Base-by-base conservation (phyloP, 2,888 invertebrate genomes). In the Steinernema scapterisci region DNA sequence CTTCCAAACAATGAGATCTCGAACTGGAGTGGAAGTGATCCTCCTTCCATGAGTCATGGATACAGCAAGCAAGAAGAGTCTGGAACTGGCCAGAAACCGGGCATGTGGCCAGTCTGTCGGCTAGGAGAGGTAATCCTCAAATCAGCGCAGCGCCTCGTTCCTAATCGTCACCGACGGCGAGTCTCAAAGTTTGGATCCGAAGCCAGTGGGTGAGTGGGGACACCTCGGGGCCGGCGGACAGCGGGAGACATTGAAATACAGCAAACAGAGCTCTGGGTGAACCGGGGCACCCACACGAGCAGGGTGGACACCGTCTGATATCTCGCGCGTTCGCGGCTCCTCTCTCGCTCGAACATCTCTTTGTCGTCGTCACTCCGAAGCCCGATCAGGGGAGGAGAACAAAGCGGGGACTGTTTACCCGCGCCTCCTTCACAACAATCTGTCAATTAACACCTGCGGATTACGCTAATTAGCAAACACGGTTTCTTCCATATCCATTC, bases 391-490 rank as follows among this genome's bases (percentile, higher is more conserved):
- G 38, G 63, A 63, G 63, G 63, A 63, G 63, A 63, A 63, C 63
- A 63, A 63, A 63, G 63, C 31, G 63, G 13, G 25, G 27, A 63
- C 63, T 63, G 63, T 63, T 63, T 63, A 63, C 63, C 19, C 38
- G 63, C 38, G 63, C 38, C 31, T 63, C 63, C 5, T 63, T 38
- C 63, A 63, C 63, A 63, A 63, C 63, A 63, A 63, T 63, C 63
- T 63, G 63, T 63, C 63, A 63, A 63, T 63, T 63, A 63, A 63
- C 63, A 63, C 63, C 63, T 13, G 31, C 27, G 38, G 63, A 63
- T 63, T 63, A 63, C 63, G 63, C 63, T 63, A 63, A 63, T 63
- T 63, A 63, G 38, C 63, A 63, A 63, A 63, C 19, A 63, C 63
- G 13, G 48, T 48, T 7, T 48, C 48, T 48, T 48, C 48, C 48